Evolutionary conservation across 2,113 vertebrate genomes (phyloP).

Genomic region (Daubentonia madagascariensis): DNA sequence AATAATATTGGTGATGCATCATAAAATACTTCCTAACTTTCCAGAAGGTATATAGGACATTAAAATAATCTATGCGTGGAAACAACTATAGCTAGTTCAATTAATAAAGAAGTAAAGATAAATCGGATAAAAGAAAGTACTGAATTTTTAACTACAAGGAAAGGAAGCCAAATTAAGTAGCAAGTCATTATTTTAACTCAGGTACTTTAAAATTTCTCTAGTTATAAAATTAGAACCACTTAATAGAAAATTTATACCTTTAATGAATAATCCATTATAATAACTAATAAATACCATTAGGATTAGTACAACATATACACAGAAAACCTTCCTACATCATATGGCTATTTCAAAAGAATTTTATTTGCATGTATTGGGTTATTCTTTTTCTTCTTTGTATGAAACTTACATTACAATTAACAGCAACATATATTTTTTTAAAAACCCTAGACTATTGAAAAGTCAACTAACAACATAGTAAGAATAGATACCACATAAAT

Average conservation of each 20-base stretch:
- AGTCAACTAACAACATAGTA: not conserved
- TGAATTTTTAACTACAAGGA: not conserved
- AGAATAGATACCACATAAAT: not conserved
- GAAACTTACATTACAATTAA: not conserved
- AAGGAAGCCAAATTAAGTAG: not conserved
- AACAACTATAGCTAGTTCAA: not conserved
- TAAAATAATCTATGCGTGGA: not conserved
- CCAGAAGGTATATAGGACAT: not conserved
- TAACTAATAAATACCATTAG: not conserved
- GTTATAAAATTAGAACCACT: constrained; percentile 40
- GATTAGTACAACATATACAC: not conserved
- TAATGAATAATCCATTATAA: constrained; percentile 29
- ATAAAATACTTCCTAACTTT: constrained; percentile 32
- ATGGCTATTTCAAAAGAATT: constrained; percentile 20
- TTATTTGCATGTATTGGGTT: not conserved
- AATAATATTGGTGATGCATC: constrained; percentile 40
- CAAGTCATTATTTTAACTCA: constrained; percentile 43
- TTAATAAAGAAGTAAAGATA: constrained; percentile 38
- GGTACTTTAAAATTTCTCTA: constrained; percentile 4
- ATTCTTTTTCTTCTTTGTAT: not conserved
- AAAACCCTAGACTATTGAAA: not conserved
- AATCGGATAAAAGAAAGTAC: constrained; percentile 36
- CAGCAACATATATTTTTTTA: not conserved
- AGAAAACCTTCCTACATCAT: not conserved
- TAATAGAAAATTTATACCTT: constrained; percentile 38